Conservation (phyloP, 2,113 vertebrate genomes). For the Odontophorus gujanensis region DNA sequence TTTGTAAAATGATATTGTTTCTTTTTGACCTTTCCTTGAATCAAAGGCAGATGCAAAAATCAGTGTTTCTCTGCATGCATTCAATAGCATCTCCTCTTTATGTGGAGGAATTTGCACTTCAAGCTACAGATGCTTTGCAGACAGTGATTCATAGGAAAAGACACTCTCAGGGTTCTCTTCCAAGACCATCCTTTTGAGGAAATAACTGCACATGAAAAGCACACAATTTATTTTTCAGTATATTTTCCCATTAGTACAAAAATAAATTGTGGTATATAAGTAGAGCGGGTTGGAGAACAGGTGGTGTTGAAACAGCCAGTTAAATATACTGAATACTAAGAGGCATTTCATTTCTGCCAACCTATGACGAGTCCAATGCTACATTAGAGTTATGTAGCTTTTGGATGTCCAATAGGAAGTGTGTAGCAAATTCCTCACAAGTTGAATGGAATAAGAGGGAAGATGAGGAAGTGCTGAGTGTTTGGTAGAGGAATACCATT, state of each 20-base stretch:
- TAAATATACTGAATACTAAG: neutral
- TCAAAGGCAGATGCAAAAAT: slow-evolving; percentile 1
- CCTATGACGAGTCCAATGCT: neutral
- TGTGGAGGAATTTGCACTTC: neutral
- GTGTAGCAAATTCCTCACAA: neutral
- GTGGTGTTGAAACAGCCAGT: slow-evolving; percentile 36
- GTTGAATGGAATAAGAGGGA: neutral
- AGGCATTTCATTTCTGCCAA: slow-evolving; percentile 16
- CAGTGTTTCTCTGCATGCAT: neutral
- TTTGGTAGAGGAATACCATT: neutral
- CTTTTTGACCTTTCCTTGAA: neutral
- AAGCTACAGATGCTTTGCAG: neutral
- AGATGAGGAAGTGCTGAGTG: slow-evolving; percentile 22
- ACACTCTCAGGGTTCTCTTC: slow-evolving; percentile 8
- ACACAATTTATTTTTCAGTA: slow-evolving; percentile 53
- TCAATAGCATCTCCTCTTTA: neutral
- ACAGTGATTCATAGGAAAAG: slow-evolving; percentile 11
- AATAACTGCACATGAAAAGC: slow-evolving; percentile 13
- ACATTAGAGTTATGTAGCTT: slow-evolving; percentile 33
- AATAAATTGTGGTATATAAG: slow-evolving; percentile 61
- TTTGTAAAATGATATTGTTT: slow-evolving; percentile 11
- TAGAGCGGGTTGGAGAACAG: slow-evolving; percentile 23
- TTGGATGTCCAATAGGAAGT: slow-evolving; percentile 53
- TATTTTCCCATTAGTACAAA: slow-evolving; percentile 49
- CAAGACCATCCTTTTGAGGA: slow-evolving; percentile 25